Base-by-base conservation (phyloP, 2,113 vertebrate genomes). In the Actenoides hombroni region DNA sequence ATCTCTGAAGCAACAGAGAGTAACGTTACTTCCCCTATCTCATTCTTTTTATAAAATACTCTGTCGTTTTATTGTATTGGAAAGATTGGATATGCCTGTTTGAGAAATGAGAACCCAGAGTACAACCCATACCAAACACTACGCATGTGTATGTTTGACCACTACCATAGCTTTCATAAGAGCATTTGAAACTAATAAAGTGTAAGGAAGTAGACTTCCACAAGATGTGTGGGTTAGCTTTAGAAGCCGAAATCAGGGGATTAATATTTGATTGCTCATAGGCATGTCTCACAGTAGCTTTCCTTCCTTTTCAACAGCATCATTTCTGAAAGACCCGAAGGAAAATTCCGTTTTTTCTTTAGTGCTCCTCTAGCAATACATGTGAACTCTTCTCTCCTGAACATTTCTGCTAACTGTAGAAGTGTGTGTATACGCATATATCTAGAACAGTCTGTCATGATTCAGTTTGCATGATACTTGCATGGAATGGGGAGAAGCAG, bases 401-500 rank as follows among this genome's bases (percentile, higher is more conserved):
- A 44, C 3, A 6, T 64, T 70, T 70, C 51, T 64, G 61, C 77
- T 79, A 44, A 59, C 65, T 51, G 33, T 76, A 48, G 10, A 16
- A 56, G 81, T 14, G 29, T 82, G 44, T 44, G 14, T 35, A 23
- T 70, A 25, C 35, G 51, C 37, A 26, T 60, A 65, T 44, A 28
- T 24, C 37, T 86, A 60, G 49, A 80, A 35, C 6, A 60, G 48
- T 31, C 71, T 68, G 29, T 65, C 71, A 9, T 33, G 61, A 61
- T 71, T 60, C 44, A 12, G 39, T 86, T 79, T 94, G 94, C 89
- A 92, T 86, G 92, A 79, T 60, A 54, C 63, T 51, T 90, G 82
- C 92, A 90, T 86, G 81, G 61, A 89, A 64, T 49, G 44, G 65
- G 42, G 60, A 68, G 49, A 75, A 79, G 56, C 2, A 1, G 68